phyloP scores from a whole-genome alignment of 2,888 invertebrate species.

The Agriopis marginaria region DNA sequence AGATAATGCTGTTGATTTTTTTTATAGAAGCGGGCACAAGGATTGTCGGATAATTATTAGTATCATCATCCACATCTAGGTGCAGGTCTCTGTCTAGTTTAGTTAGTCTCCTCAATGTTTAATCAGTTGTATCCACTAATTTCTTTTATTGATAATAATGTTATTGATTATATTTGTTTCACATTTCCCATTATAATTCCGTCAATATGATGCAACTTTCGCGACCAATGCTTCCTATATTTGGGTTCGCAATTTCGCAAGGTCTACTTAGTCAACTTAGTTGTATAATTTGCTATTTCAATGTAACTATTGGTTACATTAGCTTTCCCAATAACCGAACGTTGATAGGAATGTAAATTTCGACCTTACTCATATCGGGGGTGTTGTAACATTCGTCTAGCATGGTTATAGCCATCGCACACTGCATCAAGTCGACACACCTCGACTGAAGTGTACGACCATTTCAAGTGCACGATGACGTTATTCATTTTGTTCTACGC shows the following conservation, averaged over 20 bases:
- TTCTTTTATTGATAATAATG: not conserved
- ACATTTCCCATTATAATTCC: constrained; percentile 6
- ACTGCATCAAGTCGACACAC: not conserved
- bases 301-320: constrained; percentile 12
- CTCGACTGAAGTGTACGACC: not conserved
- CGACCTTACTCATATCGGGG: constrained; percentile 38
- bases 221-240: constrained; percentile 7
- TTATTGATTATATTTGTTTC: constrained; percentile 4
- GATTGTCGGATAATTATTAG: constrained; percentile 26
- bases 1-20: constrained; percentile 29
- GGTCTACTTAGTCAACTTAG: constrained; percentile 13
- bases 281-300: constrained; percentile 15
- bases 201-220: not conserved
- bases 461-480: not conserved
- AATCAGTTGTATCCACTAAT: no score
- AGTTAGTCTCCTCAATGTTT: no score
- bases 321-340: constrained; percentile 31
- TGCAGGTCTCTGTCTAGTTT: not conserved
- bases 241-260: constrained; percentile 6
- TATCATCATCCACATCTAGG: not conserved
- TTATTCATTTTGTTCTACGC: no score
- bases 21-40: constrained; percentile 28
- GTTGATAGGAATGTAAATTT: constrained; percentile 42
- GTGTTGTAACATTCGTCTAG: constrained; percentile 40
- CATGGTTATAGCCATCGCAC: constrained; percentile 28